Conservation (phyloP, 2,113 vertebrate genomes). For the Eulacestoma nigropectus region DNA sequence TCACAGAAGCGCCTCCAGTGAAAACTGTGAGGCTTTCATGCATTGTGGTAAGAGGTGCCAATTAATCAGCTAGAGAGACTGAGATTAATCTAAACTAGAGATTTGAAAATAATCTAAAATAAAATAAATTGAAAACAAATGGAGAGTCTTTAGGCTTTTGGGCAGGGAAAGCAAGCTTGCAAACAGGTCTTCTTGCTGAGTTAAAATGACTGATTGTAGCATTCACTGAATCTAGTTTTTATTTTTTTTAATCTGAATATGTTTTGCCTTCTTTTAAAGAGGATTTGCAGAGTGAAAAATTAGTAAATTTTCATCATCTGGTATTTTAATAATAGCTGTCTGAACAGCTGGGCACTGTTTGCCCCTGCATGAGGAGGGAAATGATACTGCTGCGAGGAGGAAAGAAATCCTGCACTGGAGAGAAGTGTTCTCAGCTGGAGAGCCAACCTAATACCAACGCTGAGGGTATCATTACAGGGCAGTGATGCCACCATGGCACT, state of each 20-base stretch:
- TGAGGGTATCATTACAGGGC: background rate
- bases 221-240: background rate
- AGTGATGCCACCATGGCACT: background rate
- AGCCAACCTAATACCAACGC: background rate
- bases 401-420: background rate
- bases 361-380: background rate
- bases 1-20: background rate
- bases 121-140: background rate
- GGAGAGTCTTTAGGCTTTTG: background rate
- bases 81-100: background rate
- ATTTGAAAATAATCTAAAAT: background rate
- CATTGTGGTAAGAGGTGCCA: background rate
- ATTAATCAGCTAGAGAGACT: background rate
- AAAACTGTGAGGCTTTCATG: background rate
- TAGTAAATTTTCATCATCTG: background rate
- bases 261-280: background rate
- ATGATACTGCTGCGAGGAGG: background rate
- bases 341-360: background rate
- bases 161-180: background rate
- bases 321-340: background rate
- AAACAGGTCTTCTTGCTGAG: background rate
- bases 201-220: background rate
- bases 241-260: background rate
- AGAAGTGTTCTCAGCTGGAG: conserved; percentile 9
- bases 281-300: background rate